Conservation (phyloP, 1,140 invertebrate genomes). For the Drosophila jambulina region DNA sequence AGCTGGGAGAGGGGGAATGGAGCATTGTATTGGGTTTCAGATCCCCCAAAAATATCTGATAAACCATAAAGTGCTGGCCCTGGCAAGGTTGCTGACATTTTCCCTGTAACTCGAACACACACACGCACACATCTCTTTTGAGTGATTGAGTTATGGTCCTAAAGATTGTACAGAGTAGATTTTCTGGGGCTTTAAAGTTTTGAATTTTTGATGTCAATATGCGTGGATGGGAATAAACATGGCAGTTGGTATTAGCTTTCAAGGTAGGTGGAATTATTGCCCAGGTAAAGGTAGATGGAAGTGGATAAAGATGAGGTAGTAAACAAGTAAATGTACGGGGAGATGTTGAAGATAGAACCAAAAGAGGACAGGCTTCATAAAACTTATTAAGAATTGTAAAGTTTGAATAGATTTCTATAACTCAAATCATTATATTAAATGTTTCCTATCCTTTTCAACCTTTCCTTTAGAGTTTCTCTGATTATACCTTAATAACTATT, state of each 20-base stretch:
- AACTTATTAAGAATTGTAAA: neutral
- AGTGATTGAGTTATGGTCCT: slow-evolving; percentile 44
- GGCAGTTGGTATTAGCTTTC: slow-evolving; percentile 8
- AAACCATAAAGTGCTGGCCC: slow-evolving; percentile 25
- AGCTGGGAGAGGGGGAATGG: slow-evolving; percentile 4
- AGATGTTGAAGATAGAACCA: neutral
- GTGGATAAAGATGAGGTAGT: neutral
- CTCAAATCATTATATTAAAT: too few species aligned
- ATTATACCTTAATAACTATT: too few species aligned
- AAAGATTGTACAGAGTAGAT: slow-evolving; percentile 20
- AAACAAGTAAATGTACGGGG: neutral
- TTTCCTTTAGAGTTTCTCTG: neutral
- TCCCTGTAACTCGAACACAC: slow-evolving; percentile 25
- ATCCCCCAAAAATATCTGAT: slow-evolving; percentile 29
- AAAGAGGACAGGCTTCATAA: neutral
- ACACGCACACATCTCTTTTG: slow-evolving; percentile 10
- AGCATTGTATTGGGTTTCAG: slow-evolving; percentile 29
- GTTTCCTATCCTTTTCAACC: neutral
- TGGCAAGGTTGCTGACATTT: slow-evolving; percentile 47
- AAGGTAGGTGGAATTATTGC: slow-evolving; percentile 15
- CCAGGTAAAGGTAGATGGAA: neutral
- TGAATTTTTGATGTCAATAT: slow-evolving; percentile 14
- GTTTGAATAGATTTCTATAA: neutral
- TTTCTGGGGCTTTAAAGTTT: slow-evolving; percentile 20
- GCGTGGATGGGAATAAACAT: slow-evolving; percentile 15